Conservation (phyloP, 2,113 vertebrate genomes). For the Megaceryle torquata region DNA sequence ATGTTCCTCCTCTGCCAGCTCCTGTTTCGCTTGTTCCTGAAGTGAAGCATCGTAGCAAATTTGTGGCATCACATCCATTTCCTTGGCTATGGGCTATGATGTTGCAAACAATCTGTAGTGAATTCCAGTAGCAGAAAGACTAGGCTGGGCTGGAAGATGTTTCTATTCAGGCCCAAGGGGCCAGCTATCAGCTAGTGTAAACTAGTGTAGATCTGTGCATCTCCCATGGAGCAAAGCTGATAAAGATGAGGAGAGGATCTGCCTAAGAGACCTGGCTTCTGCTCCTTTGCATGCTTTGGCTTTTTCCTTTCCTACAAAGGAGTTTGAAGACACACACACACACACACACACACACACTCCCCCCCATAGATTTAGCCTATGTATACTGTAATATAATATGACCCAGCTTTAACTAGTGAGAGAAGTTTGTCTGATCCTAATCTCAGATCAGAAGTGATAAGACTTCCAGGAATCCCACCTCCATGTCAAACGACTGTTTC, state of each 20-base stretch:
- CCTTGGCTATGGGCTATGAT: conserved; percentile 40
- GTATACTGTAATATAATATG: neutral
- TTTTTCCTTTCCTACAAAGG: neutral
- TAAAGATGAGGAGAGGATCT: neutral
- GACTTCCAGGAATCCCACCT: neutral
- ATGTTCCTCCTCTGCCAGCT: conserved; percentile 62
- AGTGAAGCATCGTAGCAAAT: conserved; percentile 59
- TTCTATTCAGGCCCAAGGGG: neutral
- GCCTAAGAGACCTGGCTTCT: neutral
- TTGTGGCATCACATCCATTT: conserved; percentile 57
- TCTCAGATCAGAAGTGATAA: neutral
- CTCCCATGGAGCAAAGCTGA: neutral
- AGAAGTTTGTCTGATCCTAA: neutral
- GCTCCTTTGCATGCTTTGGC: neutral
- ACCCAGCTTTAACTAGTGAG: neutral
- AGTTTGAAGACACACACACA: neutral
- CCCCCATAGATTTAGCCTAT: neutral
- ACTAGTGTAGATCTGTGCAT: neutral
- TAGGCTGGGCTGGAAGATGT: conserved; percentile 26
- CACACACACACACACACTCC: neutral
- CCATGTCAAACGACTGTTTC: neutral
- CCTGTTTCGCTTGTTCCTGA: conserved; percentile 61
- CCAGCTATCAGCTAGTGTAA: neutral
- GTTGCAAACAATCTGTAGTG: conserved; percentile 8
- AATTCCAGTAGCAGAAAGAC: conserved; percentile 4